Conservation (phyloP, 2,113 vertebrate species). For the Daphoenositta chrysoptera region DNA sequence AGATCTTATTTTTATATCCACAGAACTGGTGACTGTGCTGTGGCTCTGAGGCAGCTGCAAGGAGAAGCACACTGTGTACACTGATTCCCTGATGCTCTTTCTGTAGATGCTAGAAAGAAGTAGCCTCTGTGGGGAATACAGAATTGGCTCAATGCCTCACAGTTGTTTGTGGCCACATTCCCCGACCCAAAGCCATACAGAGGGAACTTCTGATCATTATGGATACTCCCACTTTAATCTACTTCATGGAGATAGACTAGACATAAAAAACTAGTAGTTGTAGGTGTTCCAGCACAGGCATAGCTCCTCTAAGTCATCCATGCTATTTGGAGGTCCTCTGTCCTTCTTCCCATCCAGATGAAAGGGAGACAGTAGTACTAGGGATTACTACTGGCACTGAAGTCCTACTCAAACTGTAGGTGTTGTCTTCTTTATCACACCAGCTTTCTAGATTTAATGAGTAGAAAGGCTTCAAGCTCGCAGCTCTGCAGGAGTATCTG, state of each 20-base stretch:
- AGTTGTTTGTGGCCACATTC: not conserved
- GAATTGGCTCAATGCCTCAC: not conserved
- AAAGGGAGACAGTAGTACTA: not conserved
- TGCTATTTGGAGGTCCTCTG: not conserved
- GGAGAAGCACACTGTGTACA: not conserved
- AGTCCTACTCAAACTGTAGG: not conserved
- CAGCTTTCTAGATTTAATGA: not conserved
- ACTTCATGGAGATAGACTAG: not conserved
- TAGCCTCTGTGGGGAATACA: not conserved
- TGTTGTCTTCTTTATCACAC: not conserved
- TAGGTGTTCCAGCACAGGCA: not conserved
- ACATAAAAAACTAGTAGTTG: not conserved
- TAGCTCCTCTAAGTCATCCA: not conserved
- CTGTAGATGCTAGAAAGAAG: not conserved
- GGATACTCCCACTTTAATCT: constrained; percentile 32
- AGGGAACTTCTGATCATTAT: not conserved
- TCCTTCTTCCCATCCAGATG: not conserved
- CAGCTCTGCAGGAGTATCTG: constrained; percentile 87
- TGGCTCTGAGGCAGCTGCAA: not conserved
- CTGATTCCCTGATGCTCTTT: not conserved
- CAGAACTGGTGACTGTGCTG: not conserved
- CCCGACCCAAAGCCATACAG: not conserved
- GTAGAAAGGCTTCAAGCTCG: constrained; percentile 53
- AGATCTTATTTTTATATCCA: not conserved
- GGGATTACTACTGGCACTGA: not conserved